Evolutionary conservation across 2,113 vertebrate genomes (phyloP).

Genomic region (Myrmophylax atrothorax): DNA sequence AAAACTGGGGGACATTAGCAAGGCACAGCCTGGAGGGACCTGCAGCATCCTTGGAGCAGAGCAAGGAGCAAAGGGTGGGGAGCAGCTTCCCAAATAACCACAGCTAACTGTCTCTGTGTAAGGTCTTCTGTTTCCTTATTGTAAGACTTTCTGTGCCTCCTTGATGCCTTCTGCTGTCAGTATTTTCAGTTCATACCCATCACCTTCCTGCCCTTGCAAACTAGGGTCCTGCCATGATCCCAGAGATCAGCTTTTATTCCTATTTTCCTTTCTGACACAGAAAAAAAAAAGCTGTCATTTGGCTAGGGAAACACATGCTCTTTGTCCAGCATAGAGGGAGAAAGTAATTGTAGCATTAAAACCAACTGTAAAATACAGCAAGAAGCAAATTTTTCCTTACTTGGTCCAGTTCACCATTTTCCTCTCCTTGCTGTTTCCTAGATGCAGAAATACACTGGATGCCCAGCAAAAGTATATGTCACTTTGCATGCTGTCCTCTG

Average conservation of each 20-base stretch:
- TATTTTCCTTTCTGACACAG: not conserved
- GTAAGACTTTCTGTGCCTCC: accelerated
- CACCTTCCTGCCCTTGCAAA: accelerated
- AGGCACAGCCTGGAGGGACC: not conserved
- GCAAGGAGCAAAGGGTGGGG: not conserved
- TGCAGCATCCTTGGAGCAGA: accelerated
- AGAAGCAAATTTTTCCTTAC: not conserved
- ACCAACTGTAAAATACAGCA: not conserved
- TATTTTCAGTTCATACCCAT: not conserved
- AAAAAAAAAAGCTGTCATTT: not conserved
- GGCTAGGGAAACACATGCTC: not conserved
- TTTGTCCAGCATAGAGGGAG: not conserved
- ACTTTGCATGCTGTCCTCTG: not conserved
- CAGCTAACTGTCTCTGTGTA: not conserved
- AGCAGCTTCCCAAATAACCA: not conserved
- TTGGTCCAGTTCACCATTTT: not conserved
- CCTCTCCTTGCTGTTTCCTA: not conserved
- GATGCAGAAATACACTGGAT: not conserved
- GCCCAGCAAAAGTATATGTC: not conserved
- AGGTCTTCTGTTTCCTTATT: not conserved
- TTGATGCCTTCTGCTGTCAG: not conserved
- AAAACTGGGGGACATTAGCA: not conserved
- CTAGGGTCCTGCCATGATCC: not conserved
- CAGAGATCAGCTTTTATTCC: not conserved
- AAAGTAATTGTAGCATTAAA: not conserved